Percentiles rank a stretch among this genome's conserved stretches.
Evolutionary conservation across 2,888 invertebrate genomes (phyloP).

Genomic region (Phortica magna): DNA sequence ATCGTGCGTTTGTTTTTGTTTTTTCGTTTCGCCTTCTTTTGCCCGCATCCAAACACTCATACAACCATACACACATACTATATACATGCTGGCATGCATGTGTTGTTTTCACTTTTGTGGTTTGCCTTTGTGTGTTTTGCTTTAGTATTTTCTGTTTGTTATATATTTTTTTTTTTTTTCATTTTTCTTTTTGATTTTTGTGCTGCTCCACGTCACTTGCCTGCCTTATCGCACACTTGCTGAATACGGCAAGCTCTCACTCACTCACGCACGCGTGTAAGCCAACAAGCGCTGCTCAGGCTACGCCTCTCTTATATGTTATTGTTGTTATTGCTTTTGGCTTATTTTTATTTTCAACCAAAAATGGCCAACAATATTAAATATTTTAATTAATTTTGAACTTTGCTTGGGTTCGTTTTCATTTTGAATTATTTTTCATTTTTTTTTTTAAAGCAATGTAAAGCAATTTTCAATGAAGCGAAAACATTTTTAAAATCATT

Average conservation of each 20-base stretch:
- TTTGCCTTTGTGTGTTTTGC: background rate
- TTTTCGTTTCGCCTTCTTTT: background rate
- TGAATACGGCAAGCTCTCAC: conserved; percentile 43
- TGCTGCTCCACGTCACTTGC: conserved; percentile 35
- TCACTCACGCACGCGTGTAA: conserved; percentile 37
- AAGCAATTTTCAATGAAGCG: no score
- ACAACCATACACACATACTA: background rate
- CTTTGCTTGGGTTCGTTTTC: conserved; percentile 11
- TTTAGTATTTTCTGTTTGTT: background rate
- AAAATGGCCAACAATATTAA: background rate
- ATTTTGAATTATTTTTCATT: background rate
- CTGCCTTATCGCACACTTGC: conserved; percentile 63
- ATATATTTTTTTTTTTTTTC: background rate
- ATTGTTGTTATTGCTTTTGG: conserved; percentile 42
- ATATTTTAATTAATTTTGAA: conserved; percentile 8
- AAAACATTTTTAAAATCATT: no score
- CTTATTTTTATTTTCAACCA: background rate
- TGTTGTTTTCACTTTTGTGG: background rate
- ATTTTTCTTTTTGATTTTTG: conserved; percentile 21
- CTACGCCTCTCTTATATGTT: conserved; percentile 61
- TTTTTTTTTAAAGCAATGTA: background rate
- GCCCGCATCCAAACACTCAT: background rate
- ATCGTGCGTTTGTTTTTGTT: background rate
- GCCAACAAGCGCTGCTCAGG: conserved; percentile 38
- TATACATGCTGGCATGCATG: background rate